Evolutionary conservation across 2,888 invertebrate genomes (phyloP), one percentile per base, ranked within the genome.

Genomic region (Epinotia bilunana): DNA sequence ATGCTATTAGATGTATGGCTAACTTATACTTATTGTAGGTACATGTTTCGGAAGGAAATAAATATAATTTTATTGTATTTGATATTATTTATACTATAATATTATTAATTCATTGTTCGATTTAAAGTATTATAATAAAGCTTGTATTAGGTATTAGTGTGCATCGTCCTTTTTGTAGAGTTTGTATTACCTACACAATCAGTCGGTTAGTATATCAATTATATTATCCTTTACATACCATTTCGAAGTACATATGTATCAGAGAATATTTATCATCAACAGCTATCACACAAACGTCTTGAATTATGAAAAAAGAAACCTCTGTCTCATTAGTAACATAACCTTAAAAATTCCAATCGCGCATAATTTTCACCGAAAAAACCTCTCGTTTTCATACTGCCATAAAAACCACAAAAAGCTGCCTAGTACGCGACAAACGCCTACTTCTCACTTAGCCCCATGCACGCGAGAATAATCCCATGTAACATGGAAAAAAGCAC

Each of bases 401-500:
- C 55, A 55, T 67, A 72, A 75, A 75, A 75, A 77, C 79, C 78
- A 79, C 81, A 79, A 79, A 81, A 81, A 81, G 78, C 70, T 62
- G 70, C 78, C 80, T 79, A 80, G 81, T 81, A 81, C 80, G 80
- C 83, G 83, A 81, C 83, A 83, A 83, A 83, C 83, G 83, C 77
- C 79, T 81, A 82, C 80, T 80, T 80, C 81, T 78, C 79, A 79
- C 79, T 81, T 79, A 75, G 77, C 69, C 71, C 64, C 49, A 74
- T 77, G 71, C 83, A 84, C 78, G 84, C 88, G 83, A 91, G 83
- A 84, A 79, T 88, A 83, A 84, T 86, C 91, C 89, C 87, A 87
- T 88, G 78, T 81, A 77, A 80, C 78, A 78, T 81, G 78, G 79
- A 75, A 81, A 86, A 88, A 90, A 88, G 89, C 90, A 88, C 90